Evolutionary conservation across 2,888 invertebrate genomes (phyloP).

Genomic region (Gisinianus flammeolus): DNA sequence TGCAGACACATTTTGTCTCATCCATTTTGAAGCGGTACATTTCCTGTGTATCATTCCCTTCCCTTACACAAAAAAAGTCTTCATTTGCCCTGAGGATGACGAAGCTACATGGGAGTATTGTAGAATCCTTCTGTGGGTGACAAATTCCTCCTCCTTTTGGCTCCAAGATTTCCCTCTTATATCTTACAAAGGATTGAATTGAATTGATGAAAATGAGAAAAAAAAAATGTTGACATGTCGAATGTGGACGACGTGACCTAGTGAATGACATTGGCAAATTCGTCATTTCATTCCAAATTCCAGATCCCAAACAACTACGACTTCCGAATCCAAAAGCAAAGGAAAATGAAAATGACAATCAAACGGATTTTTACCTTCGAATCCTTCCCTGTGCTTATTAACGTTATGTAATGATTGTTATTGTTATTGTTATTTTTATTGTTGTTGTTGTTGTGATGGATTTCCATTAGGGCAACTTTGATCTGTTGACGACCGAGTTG

Average conservation of each 20-base stretch:
- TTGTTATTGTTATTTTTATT: not conserved
- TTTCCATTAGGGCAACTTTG: conserved; percentile 64
- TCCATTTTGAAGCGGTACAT: no score
- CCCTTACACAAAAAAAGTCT: no score
- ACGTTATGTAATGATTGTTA: not conserved
- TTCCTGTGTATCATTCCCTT: no score
- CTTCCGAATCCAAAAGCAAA: not conserved
- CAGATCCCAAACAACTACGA: no score
- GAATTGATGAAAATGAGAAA: not conserved
- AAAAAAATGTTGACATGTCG: not conserved
- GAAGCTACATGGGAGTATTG: no score
- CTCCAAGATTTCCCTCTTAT: not conserved
- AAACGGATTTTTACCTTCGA: not conserved
- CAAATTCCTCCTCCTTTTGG: no score
- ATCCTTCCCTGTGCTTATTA: not conserved
- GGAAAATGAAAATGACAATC: not conserved
- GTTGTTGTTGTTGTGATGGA: not conserved
- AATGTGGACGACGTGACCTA: no score
- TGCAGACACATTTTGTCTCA: no score
- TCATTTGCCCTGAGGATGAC: no score
- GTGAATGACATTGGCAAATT: no score
- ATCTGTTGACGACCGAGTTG: conserved; percentile 67
- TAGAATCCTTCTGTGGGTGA: no score
- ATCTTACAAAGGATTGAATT: not conserved
- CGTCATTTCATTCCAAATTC: no score